Evolutionary conservation across 2,888 invertebrate species (phyloP), one percentile per base, ranked within the genome.

Genomic region (Falcaria lacertinaria): DNA sequence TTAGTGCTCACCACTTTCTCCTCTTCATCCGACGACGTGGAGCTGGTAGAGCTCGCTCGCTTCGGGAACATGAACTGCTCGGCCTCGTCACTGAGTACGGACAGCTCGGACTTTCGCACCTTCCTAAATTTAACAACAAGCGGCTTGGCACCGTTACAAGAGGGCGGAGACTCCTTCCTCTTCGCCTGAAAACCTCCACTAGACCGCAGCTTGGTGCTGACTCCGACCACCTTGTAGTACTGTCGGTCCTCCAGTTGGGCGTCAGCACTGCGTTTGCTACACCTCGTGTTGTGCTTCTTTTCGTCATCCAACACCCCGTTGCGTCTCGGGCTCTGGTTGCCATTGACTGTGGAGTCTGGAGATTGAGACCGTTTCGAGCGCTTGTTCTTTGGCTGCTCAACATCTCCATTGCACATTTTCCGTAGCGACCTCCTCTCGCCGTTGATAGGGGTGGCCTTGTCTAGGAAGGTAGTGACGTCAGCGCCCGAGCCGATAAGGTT

Each of bases 41-140:
- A 91, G 44, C 85, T 88, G 0, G 81, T 74, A 0, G 89, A 87
- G 44, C 92, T 92, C 14, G 93, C 92, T 33, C 92, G 90, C 56
- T 91, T 93, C 0, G 95, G 94, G 68, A 96, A 96, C 92, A 96
- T 93, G 69, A 96, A 96, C 58, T 94, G 96, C 62, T 96, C 96
- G 0, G 96, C 96, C 73, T 96, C 96, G 58, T 95, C 95, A 64
- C 95, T 96, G 38, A 96, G 77, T 39, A 93, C 91, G 0, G 93
- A 92, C 39, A 96, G 68, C 73, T 96, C 95, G 0, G 95, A 93
- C 39, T 92, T 91, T 3, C 95, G 88, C 14, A 95, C 92, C 51
- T 94, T 94, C 41, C 93, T 92, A 45, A 95, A 94, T 64, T 95
- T 94, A 0, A 95, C 94, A 15, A 94, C 94, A 17, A 94, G 84